Base-by-base conservation (phyloP, 1,140 invertebrate species). In the Papilio glaucus region DNA sequence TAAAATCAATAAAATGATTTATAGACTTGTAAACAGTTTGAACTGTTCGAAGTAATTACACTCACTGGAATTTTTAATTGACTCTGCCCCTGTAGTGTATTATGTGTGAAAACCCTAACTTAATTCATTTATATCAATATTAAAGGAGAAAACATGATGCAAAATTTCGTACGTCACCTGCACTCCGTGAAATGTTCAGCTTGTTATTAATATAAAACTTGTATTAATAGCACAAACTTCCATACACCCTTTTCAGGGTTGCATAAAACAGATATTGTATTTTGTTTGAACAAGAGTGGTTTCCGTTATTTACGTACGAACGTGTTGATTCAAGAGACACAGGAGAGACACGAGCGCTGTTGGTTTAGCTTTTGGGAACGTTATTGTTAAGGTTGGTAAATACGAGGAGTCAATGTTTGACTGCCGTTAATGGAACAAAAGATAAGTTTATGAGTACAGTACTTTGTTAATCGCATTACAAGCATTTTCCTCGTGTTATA, bases 251-350 rank as follows among this genome's bases (percentile, higher is more conserved):
- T 65, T 37, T 65, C 10, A 15, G 15, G 15, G 13, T 21, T 65
- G 62, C 37, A 39, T 33, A 63, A 18, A 72, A 62, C 15, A 69
- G 12, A 63, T 53, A 21, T 69, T 65, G 38, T 41, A 63, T 39
- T n/a, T n/a, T n/a, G n/a, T n/a, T n/a, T n/a, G n/a, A n/a, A n/a
- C 39, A 15, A 33, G 21, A 63, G 21, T 33, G n/a, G 62, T 65
- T 65, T 41, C n/a, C 41, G 39, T 72, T 72, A 53, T 15, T 63
- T 21, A 45, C 15, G 39, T 33, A 21, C 1, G 18, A 33, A 65
- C 15, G 21, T 73, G 41, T 73, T 57, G 72, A 57, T 73, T 65
- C 53, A 71, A 45, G 45, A 70, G 38, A 26, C 9, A 29, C 45
- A 67, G 29, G 61, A 71, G 38, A 42, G 41, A 71, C 65, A 26